Evolutionary conservation across 2,113 vertebrate species (phyloP).

Genomic region (Gallinago paraguaiae): DNA sequence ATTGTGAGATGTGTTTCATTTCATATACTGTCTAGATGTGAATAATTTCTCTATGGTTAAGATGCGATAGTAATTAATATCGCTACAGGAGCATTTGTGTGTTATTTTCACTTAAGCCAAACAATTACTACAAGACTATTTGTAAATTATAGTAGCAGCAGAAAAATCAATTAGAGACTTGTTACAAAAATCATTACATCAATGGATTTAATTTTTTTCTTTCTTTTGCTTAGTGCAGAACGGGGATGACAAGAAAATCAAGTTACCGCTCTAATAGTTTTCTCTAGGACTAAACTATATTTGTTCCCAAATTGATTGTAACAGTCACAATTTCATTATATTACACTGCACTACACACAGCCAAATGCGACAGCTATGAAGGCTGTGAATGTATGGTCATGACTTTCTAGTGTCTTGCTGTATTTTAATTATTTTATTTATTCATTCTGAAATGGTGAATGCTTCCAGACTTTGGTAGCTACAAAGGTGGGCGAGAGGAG

Average conservation of each 20-base stretch:
- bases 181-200: conserved; percentile 4
- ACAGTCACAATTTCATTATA: not conserved
- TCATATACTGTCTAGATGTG: not conserved
- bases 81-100: not conserved
- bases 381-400: not conserved
- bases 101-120: conserved; percentile 6
- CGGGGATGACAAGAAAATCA: not conserved
- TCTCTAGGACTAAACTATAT: not conserved
- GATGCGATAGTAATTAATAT: not conserved
- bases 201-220: not conserved
- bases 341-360: not conserved
- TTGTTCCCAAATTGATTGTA: not conserved
- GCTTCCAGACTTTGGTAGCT: not conserved
- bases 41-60: not conserved
- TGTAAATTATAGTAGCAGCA: not conserved
- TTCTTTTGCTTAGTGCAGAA: not conserved
- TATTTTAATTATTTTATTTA: not conserved
- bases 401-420: not conserved
- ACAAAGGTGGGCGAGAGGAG: rapidly evolving
- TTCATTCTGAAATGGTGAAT: not conserved
- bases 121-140: not conserved
- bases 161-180: conserved; percentile 40
- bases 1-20: not conserved
- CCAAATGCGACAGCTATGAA: not conserved
- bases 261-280: not conserved